phyloP scores from a whole-genome alignment of 2,113 vertebrate species.

The Garra rufa region DNA sequence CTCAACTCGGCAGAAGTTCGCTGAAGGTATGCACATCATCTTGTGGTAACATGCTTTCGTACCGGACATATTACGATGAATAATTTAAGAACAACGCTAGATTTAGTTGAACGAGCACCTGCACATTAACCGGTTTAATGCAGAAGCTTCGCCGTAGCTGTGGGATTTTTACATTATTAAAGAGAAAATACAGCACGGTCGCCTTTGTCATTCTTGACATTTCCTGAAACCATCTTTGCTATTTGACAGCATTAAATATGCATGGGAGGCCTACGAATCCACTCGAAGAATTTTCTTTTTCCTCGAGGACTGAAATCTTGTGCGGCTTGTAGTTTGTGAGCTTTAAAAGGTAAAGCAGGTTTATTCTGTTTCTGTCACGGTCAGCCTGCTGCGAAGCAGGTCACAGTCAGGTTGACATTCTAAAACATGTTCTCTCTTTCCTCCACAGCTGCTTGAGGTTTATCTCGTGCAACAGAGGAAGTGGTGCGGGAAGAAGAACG shows the following conservation, averaged over 20 bases:
- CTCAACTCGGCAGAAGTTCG: no score
- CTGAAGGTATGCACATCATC: constrained; percentile 10
- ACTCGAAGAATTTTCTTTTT: constrained; percentile 12
- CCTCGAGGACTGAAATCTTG: constrained; percentile 20
- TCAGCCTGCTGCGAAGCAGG: constrained; percentile 2
- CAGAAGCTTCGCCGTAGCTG: constrained; percentile 8
- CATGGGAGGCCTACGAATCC: constrained; percentile 30
- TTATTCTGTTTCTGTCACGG: constrained; percentile 15
- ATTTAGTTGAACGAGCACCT: constrained; percentile 36
- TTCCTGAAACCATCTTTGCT: constrained; percentile 63
- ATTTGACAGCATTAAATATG: constrained; percentile 52
- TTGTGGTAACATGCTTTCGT: background rate
- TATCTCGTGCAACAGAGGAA: constrained; percentile 71
- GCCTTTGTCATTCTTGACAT: constrained; percentile 29
- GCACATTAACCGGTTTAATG: constrained; percentile 40
- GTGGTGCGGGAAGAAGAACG: constrained; percentile 65
- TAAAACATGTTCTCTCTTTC: constrained; percentile 47
- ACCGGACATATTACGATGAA: constrained; percentile 1
- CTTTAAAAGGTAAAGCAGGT: constrained; percentile 16
- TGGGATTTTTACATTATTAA: constrained; percentile 41
- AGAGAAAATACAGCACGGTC: constrained; percentile 24
- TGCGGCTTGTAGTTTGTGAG: background rate
- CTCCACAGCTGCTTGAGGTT: constrained; percentile 71
- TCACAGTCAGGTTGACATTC: background rate
- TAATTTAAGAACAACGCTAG: constrained; percentile 17